Evolutionary conservation across 2,888 invertebrate species (phyloP), one percentile per base, ranked within the genome.

Genomic region (Acheta domesticus): DNA sequence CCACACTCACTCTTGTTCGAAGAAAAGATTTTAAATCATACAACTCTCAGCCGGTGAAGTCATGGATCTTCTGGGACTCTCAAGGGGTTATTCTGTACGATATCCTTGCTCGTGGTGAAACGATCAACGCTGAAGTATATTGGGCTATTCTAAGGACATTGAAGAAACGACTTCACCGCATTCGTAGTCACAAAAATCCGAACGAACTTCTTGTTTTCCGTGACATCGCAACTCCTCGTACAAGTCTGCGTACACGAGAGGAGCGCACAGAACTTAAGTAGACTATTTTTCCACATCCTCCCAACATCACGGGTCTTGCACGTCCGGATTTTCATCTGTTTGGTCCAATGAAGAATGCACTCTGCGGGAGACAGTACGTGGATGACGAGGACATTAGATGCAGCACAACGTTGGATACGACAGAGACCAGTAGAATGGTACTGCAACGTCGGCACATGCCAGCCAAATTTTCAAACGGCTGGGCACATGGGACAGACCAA

Each of bases 341-440:
- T 62, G 62, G 4, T 0, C 12, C 1, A 62, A 3, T 62, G 62
- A 62, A n/a, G 0, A 4, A 62, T 62, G 62, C 3, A 62, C 62
- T 62, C 62, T 14, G 62, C 62, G 62, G 62, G 62, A n/a, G 12
- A 11, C 62, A 62, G 12, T 12, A 0, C 36, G 62, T 19, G 16
- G 4, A 62, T 8, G 62, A 62, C 0, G 62, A 14, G 62, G 62
- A 62, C 3, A 14, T 12, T 62, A 12, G n/a, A 75, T 75, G 77
- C 1, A 77, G 48, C 20, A 77, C 21, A 49, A 48, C 5, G 14
- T 3, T 23, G 77, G 49, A 49, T 48, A 49, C 14, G 48, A 48
- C 49, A 77, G 2, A n/a, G 16, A 77, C 48, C 77, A 36, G 77
- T 77, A 23, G 77, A 77, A 8, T 77, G 36, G 77, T 77, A 48